phyloP scores from a whole-genome alignment of 1,140 invertebrate genomes.

The Brachionus manjavacas region DNA sequence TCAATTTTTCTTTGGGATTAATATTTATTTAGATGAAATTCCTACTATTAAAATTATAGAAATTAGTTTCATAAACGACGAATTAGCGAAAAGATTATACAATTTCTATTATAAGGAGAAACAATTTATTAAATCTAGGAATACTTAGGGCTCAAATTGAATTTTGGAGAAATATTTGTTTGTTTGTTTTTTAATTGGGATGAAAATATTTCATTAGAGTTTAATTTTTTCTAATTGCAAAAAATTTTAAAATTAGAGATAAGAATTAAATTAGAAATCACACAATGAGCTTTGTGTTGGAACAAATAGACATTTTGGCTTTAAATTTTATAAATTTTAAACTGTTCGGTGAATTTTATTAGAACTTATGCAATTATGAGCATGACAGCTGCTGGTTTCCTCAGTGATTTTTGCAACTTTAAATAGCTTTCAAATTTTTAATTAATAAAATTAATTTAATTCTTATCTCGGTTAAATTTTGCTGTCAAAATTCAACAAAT shows the following conservation, averaged over 20 bases:
- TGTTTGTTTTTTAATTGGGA: not conserved
- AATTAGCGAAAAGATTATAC: slow-evolving; percentile 4
- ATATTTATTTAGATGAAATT: slow-evolving; percentile 24
- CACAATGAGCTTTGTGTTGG: not conserved
- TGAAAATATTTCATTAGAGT: not conserved
- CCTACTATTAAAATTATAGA: not conserved
- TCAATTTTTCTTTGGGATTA: slow-evolving; percentile 10
- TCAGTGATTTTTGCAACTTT: not conserved
- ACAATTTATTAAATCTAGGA: not conserved
- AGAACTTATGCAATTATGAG: not conserved
- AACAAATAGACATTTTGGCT: not conserved
- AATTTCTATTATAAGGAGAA: not conserved
- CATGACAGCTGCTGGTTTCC: not conserved
- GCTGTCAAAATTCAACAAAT: not conserved
- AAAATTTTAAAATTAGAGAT: not conserved
- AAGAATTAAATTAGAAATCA: not conserved
- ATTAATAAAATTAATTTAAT: not conserved
- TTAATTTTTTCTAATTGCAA: not conserved
- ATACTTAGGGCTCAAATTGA: slow-evolving; percentile 10
- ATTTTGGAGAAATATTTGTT: not conserved
- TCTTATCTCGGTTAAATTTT: not conserved
- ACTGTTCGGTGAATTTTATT: not conserved
- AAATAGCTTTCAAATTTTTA: not conserved
- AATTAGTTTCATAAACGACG: slow-evolving; percentile 27
- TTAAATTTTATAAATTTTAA: not conserved